Percentiles rank a stretch among this genome's conserved stretches.
Conservation (phyloP, 2,888 invertebrate genomes). For the Lepas anatifera region DNA sequence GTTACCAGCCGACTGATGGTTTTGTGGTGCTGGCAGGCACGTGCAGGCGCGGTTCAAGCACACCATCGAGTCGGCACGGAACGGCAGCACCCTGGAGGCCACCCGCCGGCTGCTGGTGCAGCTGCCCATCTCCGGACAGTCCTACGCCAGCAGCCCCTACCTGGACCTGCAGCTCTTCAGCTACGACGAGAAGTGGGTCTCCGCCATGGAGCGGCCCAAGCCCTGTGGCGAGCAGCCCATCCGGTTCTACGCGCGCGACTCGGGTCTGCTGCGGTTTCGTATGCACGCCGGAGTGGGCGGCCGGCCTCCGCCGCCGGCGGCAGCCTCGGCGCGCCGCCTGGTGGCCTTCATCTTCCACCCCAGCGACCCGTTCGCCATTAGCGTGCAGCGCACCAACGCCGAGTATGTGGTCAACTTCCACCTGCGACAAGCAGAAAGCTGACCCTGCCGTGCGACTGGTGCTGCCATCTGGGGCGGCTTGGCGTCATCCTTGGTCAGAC, state of each 20-base stretch:
- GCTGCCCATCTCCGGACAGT: conserved; percentile 87
- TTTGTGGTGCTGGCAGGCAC: conserved; percentile 39
- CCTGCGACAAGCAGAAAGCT: conserved; percentile 37
- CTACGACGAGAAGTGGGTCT: conserved; percentile 93
- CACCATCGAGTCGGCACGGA: conserved; percentile 71
- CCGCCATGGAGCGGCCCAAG: conserved; percentile 88
- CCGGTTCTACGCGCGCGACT: conserved; percentile 73
- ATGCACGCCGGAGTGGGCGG: conserved; percentile 52
- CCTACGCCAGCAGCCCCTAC: conserved; percentile 84
- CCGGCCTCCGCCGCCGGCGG: conserved; percentile 44
- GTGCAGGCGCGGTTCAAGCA: conserved; percentile 65
- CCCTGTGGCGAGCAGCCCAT: conserved; percentile 86
- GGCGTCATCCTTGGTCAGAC: too few species aligned
- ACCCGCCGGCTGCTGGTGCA: conserved; percentile 78
- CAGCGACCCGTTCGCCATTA: conserved; percentile 88
- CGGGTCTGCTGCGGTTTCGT: conserved; percentile 61
- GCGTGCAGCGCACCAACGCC: conserved; percentile 81
- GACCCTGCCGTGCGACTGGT: too few species aligned
- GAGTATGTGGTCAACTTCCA: conserved; percentile 94
- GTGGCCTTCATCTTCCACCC: conserved; percentile 96
- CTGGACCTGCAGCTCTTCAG: conserved; percentile 80
- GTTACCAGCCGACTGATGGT: too few species aligned
- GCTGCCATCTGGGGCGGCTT: too few species aligned
- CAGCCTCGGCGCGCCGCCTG: conserved; percentile 48
- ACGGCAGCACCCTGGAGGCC: conserved; percentile 76